phyloP scores from a whole-genome alignment of 2,797 vertebrate genomes.

The Urocyon cinereoargenteus region DNA sequence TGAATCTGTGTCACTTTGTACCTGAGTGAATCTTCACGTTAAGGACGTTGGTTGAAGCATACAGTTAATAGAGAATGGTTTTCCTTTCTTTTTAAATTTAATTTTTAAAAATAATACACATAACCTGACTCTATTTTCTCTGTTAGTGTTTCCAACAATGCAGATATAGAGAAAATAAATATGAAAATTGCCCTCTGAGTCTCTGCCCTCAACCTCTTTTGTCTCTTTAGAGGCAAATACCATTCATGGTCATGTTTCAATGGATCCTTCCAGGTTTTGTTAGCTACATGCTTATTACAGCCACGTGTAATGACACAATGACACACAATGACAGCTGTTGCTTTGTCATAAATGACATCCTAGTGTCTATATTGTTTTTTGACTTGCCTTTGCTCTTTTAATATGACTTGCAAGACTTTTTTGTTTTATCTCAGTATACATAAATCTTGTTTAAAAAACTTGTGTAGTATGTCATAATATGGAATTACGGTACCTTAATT shows the following conservation, averaged over 20 bases:
- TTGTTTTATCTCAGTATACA: background rate
- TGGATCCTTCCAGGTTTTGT: background rate
- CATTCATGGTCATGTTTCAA: no score
- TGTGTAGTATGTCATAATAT: background rate
- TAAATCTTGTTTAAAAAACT: background rate
- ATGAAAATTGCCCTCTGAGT: background rate
- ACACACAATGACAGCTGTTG: background rate
- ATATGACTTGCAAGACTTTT: background rate
- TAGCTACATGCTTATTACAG: background rate
- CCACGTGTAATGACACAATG: rapidly evolving
- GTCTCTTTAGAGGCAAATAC: background rate
- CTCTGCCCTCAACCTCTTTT: rapidly evolving
- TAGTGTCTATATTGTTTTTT: background rate
- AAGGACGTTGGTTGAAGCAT: background rate
- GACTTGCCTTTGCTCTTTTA: background rate
- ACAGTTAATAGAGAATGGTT: background rate
- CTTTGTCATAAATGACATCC: background rate
- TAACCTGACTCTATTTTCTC: background rate
- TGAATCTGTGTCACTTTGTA: background rate
- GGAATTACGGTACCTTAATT: background rate
- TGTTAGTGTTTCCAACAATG: background rate
- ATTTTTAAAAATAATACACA: background rate
- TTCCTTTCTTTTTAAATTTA: background rate
- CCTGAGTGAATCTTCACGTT: background rate
- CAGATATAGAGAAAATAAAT: background rate